Evolutionary conservation across 2,797 vertebrate species (phyloP), one percentile per base, ranked within the genome.

Genomic region (Rachycentron canadum): DNA sequence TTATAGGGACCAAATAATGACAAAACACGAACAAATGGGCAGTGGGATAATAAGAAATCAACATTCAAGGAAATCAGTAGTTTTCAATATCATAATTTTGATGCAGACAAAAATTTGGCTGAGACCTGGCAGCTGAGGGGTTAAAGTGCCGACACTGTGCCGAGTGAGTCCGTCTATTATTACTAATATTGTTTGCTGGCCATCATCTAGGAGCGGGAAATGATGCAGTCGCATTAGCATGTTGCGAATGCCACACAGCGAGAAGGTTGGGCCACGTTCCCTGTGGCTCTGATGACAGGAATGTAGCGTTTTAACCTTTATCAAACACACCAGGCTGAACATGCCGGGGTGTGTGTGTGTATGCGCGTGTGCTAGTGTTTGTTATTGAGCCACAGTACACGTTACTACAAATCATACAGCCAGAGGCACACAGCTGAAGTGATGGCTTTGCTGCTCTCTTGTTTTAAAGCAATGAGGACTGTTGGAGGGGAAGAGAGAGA

Each of bases 151-250:
- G 68, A 34, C 66, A 40, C 26, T 23, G 7, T 30, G 45, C 23
- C 5, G 41, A 66, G 28, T n/a, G 71, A 63, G 28, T 49, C 41
- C 55, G 17, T 60, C 52, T 36, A 28, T 70, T 64, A 32, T 49
- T 63, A 47, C 55, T 74, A 62, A 76, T 71, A 16, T 68, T 75
- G 69, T 78, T 82, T 81, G 63, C 73, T 59, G 70, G 45, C 43
- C 49, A 47, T 80, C 71, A 69, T 73, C 49, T 43, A 8, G 49
- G 38, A 77, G 25, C 12, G 2, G 52, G 71, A 76, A 70, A 79
- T 65, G 57, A 86, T 82, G 62, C 78, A 61, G 74, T 64, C 30
- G 11, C 70, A 84, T 86, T 84, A 85, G n/a, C 80, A 85, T 82
- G 78, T 79, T 52, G 70, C 41, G 65, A 74, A 45, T 11, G 36